A percentile compares a stretch with the other conserved stretches of the same genome.
These are phyloP conservation scores for Empidonax alnorum DNA, from an alignment of 2,113 vertebrate species.

Conservation along the genomic window DNA sequence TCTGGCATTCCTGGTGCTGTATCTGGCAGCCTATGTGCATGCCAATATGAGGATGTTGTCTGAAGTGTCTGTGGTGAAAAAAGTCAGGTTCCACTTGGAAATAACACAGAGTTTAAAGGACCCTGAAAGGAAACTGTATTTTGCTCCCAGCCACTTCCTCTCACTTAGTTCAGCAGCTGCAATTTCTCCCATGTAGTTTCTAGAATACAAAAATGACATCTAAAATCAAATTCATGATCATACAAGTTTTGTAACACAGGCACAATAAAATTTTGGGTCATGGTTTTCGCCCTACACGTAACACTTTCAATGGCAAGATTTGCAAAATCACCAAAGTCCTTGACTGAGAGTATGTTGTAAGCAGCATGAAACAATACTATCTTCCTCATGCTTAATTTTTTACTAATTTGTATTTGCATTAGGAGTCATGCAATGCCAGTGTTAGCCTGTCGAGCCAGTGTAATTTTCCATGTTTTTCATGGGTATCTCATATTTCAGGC, in stretches of 20 bases:
- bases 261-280: background rate
- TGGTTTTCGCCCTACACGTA: background rate
- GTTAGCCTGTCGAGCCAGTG: background rate
- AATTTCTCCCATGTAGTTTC: background rate
- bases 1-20: background rate
- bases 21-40: background rate
- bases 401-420: background rate
- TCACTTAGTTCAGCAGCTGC: background rate
- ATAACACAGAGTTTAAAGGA: background rate
- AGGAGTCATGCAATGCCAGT: background rate
- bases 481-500: background rate
- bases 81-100: background rate
- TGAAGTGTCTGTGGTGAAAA: background rate
- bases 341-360: background rate
- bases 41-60: background rate
- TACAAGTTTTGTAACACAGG: background rate
- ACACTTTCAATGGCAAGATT: background rate
- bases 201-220: background rate
- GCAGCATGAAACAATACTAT: background rate
- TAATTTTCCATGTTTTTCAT: background rate
- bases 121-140: background rate
- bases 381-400: background rate
- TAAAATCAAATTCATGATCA: background rate
- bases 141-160: background rate
- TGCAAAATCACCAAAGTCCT: background rate